Percentiles rank a stretch among this genome's conserved stretches.
These are phyloP conservation scores for Sciurus niger DNA, from an alignment of 2,113 vertebrate species.

Conservation along the genomic window DNA sequence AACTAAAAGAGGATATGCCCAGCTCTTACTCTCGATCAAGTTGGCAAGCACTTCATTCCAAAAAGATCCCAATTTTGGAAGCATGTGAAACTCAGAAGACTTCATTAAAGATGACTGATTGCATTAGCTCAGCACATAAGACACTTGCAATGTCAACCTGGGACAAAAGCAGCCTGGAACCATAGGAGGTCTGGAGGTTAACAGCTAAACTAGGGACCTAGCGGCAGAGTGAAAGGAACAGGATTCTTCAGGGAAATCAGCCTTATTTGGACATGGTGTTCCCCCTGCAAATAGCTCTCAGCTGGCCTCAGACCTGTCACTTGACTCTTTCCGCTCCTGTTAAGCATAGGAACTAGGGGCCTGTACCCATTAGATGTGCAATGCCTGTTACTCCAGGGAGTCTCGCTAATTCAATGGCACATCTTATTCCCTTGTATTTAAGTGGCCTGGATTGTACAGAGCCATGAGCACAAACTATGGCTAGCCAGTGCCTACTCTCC, in stretches of 20 bases:
- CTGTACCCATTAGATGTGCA: not conserved
- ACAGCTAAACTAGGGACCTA: not conserved
- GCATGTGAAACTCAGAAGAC: not conserved
- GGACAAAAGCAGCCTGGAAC: not conserved
- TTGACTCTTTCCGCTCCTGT: not conserved
- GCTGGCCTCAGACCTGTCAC: not conserved
- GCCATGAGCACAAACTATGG: rapidly evolving
- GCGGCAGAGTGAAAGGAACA: not conserved
- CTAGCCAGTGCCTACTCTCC: not conserved
- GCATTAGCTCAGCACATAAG: conserved; percentile 12
- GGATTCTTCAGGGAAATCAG: not conserved
- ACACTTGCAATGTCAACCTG: not conserved
- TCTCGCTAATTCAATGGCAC: not conserved
- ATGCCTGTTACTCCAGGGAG: not conserved
- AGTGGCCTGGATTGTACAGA: not conserved
- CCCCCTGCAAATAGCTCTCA: not conserved
- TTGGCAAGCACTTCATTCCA: conserved; percentile 34
- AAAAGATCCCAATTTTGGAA: conserved; percentile 39
- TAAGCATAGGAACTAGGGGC: not conserved
- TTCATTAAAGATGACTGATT: not conserved
- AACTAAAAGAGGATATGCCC: not conserved
- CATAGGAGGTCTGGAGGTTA: not conserved
- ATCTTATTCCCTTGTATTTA: not conserved
- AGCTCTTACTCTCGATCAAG: conserved; percentile 41
- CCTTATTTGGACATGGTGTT: not conserved